Base-by-base conservation (phyloP, 2,113 vertebrate genomes). In the Chloroceryle aenea region DNA sequence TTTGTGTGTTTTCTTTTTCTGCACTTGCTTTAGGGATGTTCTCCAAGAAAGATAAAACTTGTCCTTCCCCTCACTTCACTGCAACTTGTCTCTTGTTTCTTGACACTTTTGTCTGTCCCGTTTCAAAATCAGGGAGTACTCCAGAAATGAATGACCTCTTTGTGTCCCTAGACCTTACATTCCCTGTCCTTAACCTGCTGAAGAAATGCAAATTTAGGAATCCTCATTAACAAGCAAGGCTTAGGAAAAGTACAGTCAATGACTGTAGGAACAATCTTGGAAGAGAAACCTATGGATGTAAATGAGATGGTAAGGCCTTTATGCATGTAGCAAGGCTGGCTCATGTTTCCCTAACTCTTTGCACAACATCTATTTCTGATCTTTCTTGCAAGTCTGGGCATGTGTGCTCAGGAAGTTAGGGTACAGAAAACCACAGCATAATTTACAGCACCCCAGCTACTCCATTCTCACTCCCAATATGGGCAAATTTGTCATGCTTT, bases 121-220 rank as follows among this genome's bases (percentile, higher is more conserved):
- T 84, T 85, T 36, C 48, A 90, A 86, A 92, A 84, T 52, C 15
- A 23, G 43, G 42, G 61, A 45, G 62, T 56, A 68, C 48, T 56
- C 30, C 36, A 53, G 68, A 72, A 78, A 9, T 45, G 20, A 94
- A 78, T 45, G 52, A 78, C 73, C 73, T 68, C 30, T 85, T 91
- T 78, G 61, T 89, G 52, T 93, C 67, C 58, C 52, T 40, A 56
- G 52, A 86, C 45, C 27, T 74, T 68, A 45, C 3, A 27, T 69
- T 40, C 67, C 50, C 48, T 78, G 43, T 75, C 56, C 32, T 61
- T 59, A 71, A 23, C 50, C 56, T 85, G 62, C 22, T 66, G 81
- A 83, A 91, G 75, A 75, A 96, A 93, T 87, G 84, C 64, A 84
- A 29, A 90, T 84, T 62, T 84, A 53, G 55, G 78, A 81, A 67